Evolutionary conservation across 2,797 vertebrate genomes (phyloP).

Genomic region (Monodelphis domestica): DNA sequence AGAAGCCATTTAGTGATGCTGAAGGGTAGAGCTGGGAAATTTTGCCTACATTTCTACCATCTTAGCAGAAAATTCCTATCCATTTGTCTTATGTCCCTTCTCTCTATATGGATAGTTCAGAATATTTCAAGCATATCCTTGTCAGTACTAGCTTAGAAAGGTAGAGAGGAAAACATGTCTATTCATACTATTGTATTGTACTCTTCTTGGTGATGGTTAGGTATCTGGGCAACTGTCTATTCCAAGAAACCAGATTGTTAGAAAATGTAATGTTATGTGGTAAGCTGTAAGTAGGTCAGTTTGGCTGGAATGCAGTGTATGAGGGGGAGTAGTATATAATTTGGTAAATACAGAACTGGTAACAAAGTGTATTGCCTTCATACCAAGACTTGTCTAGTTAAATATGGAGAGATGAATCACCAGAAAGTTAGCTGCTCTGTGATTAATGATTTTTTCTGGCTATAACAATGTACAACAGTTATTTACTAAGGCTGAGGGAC

Average conservation of each 20-base stretch:
- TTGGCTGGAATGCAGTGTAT: neutral
- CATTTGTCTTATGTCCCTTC: neutral
- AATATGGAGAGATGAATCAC: neutral
- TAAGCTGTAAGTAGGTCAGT: neutral
- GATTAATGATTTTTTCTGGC: neutral
- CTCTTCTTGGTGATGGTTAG: neutral
- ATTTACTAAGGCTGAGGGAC: neutral
- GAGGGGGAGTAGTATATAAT: neutral
- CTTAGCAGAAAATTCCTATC: neutral
- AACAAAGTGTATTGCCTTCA: accelerated
- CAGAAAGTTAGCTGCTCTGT: neutral
- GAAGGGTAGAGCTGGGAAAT: neutral
- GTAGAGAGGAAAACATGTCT: neutral
- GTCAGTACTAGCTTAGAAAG: neutral
- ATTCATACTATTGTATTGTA: neutral
- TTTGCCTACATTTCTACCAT: neutral
- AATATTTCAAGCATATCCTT: too few relatives aligned
- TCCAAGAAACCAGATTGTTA: neutral
- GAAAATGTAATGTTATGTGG: neutral
- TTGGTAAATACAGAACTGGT: neutral
- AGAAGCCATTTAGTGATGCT: neutral
- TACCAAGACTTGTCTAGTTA: neutral
- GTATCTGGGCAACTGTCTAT: neutral
- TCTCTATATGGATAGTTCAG: neutral
- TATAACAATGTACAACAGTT: neutral